Conservation (phyloP, 2,888 invertebrate species). For the Anticlea derivata region DNA sequence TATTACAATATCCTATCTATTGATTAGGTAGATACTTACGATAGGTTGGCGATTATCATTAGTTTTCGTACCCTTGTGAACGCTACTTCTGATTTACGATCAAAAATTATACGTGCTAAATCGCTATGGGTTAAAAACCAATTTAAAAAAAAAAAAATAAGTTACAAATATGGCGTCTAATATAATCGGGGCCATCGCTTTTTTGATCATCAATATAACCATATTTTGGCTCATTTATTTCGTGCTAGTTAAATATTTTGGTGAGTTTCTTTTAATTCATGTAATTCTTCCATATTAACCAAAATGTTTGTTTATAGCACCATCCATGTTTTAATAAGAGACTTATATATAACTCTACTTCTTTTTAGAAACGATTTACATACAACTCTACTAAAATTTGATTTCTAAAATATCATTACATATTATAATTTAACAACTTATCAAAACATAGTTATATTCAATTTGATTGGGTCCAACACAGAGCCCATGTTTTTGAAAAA, state of each 20-base stretch:
- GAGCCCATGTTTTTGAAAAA: no score
- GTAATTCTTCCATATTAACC: no score
- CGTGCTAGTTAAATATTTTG: constrained; percentile 55
- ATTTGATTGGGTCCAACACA: no score
- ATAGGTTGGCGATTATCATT: constrained; percentile 1
- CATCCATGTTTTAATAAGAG: not conserved
- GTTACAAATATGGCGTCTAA: constrained; percentile 45
- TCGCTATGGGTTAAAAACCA: no score
- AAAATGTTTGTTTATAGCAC: no score
- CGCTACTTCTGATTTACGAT: constrained; percentile 3
- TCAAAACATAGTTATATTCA: no score
- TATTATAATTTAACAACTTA: no score
- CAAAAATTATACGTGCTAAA: not conserved
- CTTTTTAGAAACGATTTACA: no score
- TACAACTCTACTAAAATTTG: no score
- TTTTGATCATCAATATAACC: constrained; percentile 57
- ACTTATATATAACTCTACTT: no score
- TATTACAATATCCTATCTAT: constrained; percentile 17
- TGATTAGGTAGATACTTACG: not conserved
- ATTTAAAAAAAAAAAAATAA: no score
- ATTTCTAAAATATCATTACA: no score
- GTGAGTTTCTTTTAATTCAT: constrained; percentile 54
- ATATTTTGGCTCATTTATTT: constrained; percentile 63
- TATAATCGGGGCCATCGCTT: constrained; percentile 49
- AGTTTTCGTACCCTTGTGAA: constrained; percentile 1